Conservation (phyloP, 2,113 vertebrate species). For the Cheilinus undulatus region DNA sequence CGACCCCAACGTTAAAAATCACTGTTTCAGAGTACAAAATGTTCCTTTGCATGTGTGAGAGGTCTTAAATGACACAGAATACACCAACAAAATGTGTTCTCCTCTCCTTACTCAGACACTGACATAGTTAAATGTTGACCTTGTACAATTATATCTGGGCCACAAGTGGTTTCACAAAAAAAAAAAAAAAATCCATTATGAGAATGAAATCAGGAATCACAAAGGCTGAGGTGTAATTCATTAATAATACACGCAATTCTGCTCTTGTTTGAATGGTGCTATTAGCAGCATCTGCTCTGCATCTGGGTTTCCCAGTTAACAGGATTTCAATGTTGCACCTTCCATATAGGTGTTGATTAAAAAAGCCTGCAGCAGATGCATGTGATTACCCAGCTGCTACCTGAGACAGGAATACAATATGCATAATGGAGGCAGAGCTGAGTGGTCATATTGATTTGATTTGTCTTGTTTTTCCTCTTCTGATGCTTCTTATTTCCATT, state of each 20-base stretch:
- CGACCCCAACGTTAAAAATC: too few relatives aligned
- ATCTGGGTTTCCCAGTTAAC: conserved; percentile 68
- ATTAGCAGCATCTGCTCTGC: conserved; percentile 59
- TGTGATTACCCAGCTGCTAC: conserved; percentile 77
- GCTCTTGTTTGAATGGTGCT: conserved; percentile 45
- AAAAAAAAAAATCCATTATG: conserved; percentile 48
- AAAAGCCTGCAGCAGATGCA: conserved; percentile 68
- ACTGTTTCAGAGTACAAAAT: too few relatives aligned
- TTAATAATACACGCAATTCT: conserved; percentile 58
- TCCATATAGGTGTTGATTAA: conserved; percentile 74
- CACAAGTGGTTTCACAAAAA: conserved; percentile 5
- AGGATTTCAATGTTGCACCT: conserved; percentile 65
- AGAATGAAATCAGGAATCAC: conserved; percentile 34
- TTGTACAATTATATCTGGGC: not conserved
- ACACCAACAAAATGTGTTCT: not conserved
- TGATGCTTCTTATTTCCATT: not conserved
- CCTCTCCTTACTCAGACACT: not conserved
- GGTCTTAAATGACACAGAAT: not conserved
- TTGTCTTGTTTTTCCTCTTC: not conserved
- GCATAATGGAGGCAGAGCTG: conserved; percentile 22
- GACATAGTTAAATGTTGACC: conserved; percentile 21
- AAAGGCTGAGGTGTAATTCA: conserved; percentile 55
- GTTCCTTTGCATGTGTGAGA: too few relatives aligned
- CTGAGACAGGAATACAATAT: conserved; percentile 64
- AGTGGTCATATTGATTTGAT: conserved; percentile 24